These are phyloP conservation scores for Channa striata DNA, from an alignment of 2,797 vertebrate genomes.

Conservation along the genomic window DNA sequence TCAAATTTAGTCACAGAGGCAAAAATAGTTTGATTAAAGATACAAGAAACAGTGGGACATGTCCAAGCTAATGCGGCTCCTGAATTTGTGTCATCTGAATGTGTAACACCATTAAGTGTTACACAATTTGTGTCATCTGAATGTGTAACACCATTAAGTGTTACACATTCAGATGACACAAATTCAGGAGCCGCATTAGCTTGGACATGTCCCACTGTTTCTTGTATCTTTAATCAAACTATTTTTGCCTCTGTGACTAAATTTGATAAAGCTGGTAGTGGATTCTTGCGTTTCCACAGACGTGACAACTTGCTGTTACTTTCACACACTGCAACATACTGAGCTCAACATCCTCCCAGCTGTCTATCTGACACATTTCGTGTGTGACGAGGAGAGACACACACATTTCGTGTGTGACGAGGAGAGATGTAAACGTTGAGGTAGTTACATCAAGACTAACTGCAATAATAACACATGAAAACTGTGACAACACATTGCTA, in stretches of 20 bases:
- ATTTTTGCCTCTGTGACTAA: not conserved
- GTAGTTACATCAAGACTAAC: not conserved
- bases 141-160: no score
- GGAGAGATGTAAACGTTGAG: conserved; percentile 3
- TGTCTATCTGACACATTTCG: not conserved
- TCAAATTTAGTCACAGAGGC: not conserved
- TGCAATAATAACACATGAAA: not conserved
- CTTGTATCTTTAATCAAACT: not conserved
- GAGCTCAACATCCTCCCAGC: not conserved
- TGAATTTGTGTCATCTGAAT: conserved; percentile 27
- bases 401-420: no score
- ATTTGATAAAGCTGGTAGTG: not conserved
- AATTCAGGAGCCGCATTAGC: conserved; percentile 3
- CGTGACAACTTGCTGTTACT: not conserved
- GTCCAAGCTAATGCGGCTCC: not conserved
- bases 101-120: no score
- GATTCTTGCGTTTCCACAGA: not conserved
- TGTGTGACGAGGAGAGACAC: no score
- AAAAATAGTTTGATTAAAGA: not conserved
- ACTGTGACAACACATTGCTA: not conserved
- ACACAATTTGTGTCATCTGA: no score
- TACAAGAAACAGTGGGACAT: not conserved
- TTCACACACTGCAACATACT: not conserved
- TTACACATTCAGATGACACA: no score
- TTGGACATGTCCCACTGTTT: not conserved